Evolutionary conservation across 2,888 invertebrate genomes (phyloP).

Genomic region (Drosophila atripex): DNA sequence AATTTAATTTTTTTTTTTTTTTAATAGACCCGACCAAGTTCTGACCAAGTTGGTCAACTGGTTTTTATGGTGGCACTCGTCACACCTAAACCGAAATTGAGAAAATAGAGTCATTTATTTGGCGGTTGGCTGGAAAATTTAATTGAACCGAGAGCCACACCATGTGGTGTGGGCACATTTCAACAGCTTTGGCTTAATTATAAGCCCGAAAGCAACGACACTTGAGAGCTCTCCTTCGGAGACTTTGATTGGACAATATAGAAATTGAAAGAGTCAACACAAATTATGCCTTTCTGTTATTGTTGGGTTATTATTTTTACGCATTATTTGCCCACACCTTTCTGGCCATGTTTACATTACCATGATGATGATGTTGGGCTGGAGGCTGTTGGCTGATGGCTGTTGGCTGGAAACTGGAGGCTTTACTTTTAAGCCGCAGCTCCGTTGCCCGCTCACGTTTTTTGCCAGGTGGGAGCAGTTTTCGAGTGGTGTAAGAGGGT

Average conservation of each 20-base stretch:
- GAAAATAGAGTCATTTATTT: conserved; percentile 49
- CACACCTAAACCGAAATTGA: conserved; percentile 32
- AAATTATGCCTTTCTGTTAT: conserved; percentile 64
- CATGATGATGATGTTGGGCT: conserved; percentile 3
- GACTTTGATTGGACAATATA: conserved; percentile 51
- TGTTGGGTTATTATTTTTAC: conserved; percentile 72
- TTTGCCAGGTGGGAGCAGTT: conserved; percentile 10
- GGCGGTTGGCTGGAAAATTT: conserved; percentile 41
- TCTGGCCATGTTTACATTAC: conserved; percentile 68
- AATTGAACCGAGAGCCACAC: conserved; percentile 39
- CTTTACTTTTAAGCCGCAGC: conserved; percentile 59
- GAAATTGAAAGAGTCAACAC: conserved; percentile 69
- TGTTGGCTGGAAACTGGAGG: neutral
- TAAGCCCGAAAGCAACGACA: conserved; percentile 49
- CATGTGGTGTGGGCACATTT: conserved; percentile 60
- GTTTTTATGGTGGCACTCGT: conserved; percentile 25
- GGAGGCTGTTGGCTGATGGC: neutral
- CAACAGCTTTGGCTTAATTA: conserved; percentile 70
- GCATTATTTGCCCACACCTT: conserved; percentile 78
- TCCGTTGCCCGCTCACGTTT: conserved; percentile 65
- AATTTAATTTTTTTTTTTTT: neutral
- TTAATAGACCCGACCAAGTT: conserved; percentile 62
- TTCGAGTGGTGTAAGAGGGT: conserved; percentile 9
- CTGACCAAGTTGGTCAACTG: conserved; percentile 31
- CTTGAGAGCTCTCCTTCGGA: conserved; percentile 22